phyloP scores from a whole-genome alignment of 2,888 invertebrate species.

The Acheta domesticus region DNA sequence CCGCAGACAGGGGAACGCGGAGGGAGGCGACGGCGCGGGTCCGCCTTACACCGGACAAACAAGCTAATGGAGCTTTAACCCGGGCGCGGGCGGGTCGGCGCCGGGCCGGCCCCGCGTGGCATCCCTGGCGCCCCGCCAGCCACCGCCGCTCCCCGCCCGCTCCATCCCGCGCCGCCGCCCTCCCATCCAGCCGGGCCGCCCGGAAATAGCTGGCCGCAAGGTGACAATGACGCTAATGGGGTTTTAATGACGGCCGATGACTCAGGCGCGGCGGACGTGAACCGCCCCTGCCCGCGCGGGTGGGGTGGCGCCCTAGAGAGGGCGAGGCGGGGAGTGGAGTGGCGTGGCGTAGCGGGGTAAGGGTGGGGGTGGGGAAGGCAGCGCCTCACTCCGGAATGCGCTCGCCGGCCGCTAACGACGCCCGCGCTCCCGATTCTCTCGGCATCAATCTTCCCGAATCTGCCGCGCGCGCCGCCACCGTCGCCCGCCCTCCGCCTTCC shows the following conservation, averaged over 20 bases:
- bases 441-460: conserved; percentile 2
- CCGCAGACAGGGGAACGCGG: no score
- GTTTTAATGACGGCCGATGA: conserved; percentile 48
- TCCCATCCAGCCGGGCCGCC: not conserved
- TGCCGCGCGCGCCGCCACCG: not conserved
- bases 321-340: conserved; percentile 42
- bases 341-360: conserved; percentile 43
- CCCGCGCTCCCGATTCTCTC: not conserved
- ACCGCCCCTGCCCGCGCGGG: conserved; percentile 38
- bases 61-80: no score
- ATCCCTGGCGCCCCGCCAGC: not conserved
- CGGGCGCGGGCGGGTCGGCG: no score
- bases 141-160: not conserved
- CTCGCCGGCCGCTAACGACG: not conserved
- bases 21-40: no score
- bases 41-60: no score
- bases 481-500: not conserved
- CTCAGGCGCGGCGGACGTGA: not conserved
- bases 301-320: conserved; percentile 39
- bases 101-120: not conserved
- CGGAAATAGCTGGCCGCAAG: conserved; percentile 12
- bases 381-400: not conserved
- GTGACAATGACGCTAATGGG: conserved; percentile 41
- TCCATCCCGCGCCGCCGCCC: not conserved
- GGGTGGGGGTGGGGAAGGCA: not conserved